Percentiles rank a stretch among this genome's conserved stretches.
These are phyloP conservation scores for Cydia fagiglandana DNA, from an alignment of 1,140 invertebrate species.

Conservation along the genomic window DNA sequence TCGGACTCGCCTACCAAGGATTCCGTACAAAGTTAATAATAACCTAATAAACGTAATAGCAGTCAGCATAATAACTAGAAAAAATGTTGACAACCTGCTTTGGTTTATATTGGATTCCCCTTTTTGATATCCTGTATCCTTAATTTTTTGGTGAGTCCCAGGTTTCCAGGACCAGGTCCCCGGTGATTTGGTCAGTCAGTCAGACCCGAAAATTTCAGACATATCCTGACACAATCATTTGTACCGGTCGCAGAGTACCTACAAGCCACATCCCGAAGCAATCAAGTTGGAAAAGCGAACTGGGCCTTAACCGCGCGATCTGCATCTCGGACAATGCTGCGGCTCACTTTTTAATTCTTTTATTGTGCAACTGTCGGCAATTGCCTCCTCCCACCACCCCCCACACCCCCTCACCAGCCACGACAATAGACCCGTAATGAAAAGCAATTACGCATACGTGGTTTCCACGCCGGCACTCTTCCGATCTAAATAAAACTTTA, in stretches of 20 bases:
- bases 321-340: slow-evolving; percentile 27
- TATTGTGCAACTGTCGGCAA: slow-evolving; percentile 74
- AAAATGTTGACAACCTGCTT: too few species aligned
- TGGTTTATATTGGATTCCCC: too few species aligned
- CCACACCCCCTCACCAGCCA: slow-evolving; percentile 46
- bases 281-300: background rate
- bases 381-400: slow-evolving; percentile 50
- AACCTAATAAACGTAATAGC: too few species aligned
- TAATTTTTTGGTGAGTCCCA: too few species aligned
- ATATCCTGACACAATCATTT: background rate
- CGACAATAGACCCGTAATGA: slow-evolving; percentile 75
- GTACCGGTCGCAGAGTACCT: background rate
- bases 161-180: too few species aligned
- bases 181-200: too few species aligned
- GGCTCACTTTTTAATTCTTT: slow-evolving; percentile 69
- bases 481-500: slow-evolving; percentile 41
- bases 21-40: too few species aligned
- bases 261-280: background rate
- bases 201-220: background rate
- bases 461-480: slow-evolving; percentile 45
- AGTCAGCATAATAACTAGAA: too few species aligned
- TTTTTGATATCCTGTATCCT: too few species aligned
- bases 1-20: too few species aligned
- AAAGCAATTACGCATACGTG: slow-evolving; percentile 78
- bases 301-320: background rate